Evolutionary conservation across 2,888 invertebrate species (phyloP), one percentile per base, ranked within the genome.

Genomic region (Philereme transversata): DNA sequence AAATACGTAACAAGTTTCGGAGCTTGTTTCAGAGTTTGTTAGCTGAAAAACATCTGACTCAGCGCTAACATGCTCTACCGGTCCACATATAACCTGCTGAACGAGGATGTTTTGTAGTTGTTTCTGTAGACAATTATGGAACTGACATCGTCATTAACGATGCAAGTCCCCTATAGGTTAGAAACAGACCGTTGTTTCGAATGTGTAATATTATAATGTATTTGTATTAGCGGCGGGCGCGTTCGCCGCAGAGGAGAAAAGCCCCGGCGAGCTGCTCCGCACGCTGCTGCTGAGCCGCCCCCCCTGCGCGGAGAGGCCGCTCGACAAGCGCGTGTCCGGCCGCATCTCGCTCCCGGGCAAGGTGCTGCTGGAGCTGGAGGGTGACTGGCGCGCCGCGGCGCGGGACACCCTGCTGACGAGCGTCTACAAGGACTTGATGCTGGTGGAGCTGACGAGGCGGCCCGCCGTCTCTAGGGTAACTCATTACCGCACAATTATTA

Each of bases 351-450:
- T 90, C 51, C 74, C 74, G 67, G 76, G 83, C 7, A 75, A 72
- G 38, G 57, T 79, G 8, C 57, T 87, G 9, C 67, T 61, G 2
- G 65, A 66, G 4, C 77, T 87, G 6, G 55, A 51, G 0, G 71
- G 64, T n/a, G 82, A 84, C 44, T 90, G 90, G 90, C 82, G 78
- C 59, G 38, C 65, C 1, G 68, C 76, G 0, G 68, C 86, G 4
- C 67, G 81, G 11, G 70, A 78, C 0, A 51, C 78, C 2, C 62
- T 82, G 0, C 63, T 75, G 40, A 52, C 67, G 62, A 0, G 67
- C 6, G 54, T 87, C 33, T 90, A 88, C 64, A 79, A 81, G 58
- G 69, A 73, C 1, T 80, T 88, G 61, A 72, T 88, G 7, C 73
- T 73, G 47, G 65, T 85, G 0, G 63, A 75, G 33, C 70, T 88